A percentile compares a stretch with the other conserved stretches of the same genome.
phyloP scores from a whole-genome alignment of 2,113 vertebrate genomes.

The Zosterops borbonicus region DNA sequence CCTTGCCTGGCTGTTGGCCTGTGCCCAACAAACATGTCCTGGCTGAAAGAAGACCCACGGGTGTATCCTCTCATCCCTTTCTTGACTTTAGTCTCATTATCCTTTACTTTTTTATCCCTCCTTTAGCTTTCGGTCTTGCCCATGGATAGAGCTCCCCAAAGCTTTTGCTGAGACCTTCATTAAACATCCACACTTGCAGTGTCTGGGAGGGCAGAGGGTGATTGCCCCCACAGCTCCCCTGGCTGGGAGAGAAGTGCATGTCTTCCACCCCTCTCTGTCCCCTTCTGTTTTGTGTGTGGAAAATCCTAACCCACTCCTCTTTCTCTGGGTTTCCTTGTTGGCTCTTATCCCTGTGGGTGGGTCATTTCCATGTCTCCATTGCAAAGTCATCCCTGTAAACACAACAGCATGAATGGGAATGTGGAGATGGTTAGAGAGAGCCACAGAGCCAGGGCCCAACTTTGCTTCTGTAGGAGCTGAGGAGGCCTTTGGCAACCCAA shows the following conservation, averaged over 20 bases:
- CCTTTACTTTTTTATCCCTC: not conserved
- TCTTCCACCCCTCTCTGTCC: not conserved
- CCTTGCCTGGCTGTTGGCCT: fast-evolving
- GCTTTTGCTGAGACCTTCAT: not conserved
- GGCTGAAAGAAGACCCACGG: not conserved
- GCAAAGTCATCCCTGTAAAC: slow-evolving; percentile 7
- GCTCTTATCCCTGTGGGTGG: not conserved
- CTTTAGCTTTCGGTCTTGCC: not conserved
- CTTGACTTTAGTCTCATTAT: not conserved
- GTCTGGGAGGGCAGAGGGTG: not conserved
- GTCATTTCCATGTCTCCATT: not conserved
- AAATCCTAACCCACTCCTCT: not conserved
- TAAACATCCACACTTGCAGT: not conserved
- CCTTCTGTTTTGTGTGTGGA: not conserved
- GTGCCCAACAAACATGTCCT: fast-evolving
- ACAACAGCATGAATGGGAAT: not conserved
- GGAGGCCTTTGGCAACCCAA: not conserved
- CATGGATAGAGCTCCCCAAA: not conserved
- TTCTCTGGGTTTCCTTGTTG: not conserved
- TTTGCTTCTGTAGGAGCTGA: not conserved
- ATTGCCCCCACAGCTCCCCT: not conserved
- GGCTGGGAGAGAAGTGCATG: not conserved
- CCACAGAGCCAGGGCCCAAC: not conserved
- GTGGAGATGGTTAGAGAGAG: not conserved
- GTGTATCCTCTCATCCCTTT: not conserved